Conservation (phyloP, 64 coral and sea anemone species). For the Catalaphyllia jardinei region DNA sequence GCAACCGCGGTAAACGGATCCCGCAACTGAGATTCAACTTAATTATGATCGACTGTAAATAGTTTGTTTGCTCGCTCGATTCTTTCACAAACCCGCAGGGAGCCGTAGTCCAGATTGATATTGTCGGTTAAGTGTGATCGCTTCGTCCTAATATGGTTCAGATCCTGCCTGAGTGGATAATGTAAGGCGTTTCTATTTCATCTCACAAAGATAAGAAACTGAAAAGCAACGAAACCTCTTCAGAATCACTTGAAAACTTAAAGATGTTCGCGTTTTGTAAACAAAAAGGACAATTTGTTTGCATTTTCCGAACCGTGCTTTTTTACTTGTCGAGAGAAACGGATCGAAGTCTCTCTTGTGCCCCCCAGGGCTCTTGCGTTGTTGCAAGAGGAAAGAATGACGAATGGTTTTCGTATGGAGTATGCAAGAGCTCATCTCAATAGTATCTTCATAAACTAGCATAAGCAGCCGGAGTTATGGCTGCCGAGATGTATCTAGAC, state of each 20-base stretch:
- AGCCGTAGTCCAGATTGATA: not conserved
- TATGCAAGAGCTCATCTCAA: no score
- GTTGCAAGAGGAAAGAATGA: no score
- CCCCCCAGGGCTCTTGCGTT: not conserved
- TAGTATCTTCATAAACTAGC: no score
- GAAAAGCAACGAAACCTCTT: not conserved
- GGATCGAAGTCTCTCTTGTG: not conserved
- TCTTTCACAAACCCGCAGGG: not conserved
- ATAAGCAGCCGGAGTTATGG: no score
- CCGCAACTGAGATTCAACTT: not conserved
- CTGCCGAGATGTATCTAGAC: no score
- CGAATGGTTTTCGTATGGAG: no score
- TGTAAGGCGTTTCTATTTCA: not conserved
- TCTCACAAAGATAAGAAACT: not conserved
- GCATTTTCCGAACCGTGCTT: not conserved
- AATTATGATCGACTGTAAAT: constrained; percentile 8
- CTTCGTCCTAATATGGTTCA: not conserved
- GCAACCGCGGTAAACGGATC: not conserved
- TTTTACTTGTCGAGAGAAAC: not conserved
- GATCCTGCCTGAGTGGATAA: not conserved
- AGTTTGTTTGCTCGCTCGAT: constrained; percentile 8
- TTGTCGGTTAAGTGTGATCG: not conserved
- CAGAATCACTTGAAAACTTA: constrained; percentile 16
- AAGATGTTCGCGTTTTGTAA: constrained; percentile 34
- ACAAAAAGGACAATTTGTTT: constrained; percentile 16